Evolutionary conservation across 35 echinoderm and acorn worm genomes (phyloP).

Genomic region (Lytechinus variegatus): DNA sequence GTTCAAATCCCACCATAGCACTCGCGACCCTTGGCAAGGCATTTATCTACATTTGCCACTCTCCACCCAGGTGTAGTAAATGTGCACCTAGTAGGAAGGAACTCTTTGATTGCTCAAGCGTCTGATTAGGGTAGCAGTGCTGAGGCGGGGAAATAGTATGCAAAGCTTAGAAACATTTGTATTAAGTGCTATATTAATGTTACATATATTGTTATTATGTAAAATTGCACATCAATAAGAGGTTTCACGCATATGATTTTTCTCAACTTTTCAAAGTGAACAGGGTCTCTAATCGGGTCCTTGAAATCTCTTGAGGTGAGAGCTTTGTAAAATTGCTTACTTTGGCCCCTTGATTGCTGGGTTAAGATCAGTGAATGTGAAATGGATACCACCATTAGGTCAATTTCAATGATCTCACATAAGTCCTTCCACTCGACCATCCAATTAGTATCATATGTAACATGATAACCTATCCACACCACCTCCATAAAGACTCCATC

Average conservation of each 20-base stretch:
- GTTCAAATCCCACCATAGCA: too few relatives aligned
- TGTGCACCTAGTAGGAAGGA: too few relatives aligned
- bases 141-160: too few relatives aligned
- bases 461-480: background rate
- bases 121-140: too few relatives aligned
- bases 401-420: background rate
- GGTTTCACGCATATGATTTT: background rate
- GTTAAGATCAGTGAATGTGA: background rate
- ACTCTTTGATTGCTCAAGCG: too few relatives aligned
- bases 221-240: too few relatives aligned
- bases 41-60: too few relatives aligned
- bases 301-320: background rate
- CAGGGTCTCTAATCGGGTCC: background rate
- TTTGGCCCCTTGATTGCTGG: background rate
- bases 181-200: too few relatives aligned
- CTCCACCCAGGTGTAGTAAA: too few relatives aligned
- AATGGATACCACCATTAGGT: background rate
- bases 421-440: background rate
- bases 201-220: too few relatives aligned
- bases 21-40: too few relatives aligned
- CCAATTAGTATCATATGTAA: conserved; percentile 2
- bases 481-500: background rate
- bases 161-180: too few relatives aligned
- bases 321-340: background rate
- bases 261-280: background rate